Base-by-base conservation (phyloP, 2,888 invertebrate species). In the Aquatica leii region DNA sequence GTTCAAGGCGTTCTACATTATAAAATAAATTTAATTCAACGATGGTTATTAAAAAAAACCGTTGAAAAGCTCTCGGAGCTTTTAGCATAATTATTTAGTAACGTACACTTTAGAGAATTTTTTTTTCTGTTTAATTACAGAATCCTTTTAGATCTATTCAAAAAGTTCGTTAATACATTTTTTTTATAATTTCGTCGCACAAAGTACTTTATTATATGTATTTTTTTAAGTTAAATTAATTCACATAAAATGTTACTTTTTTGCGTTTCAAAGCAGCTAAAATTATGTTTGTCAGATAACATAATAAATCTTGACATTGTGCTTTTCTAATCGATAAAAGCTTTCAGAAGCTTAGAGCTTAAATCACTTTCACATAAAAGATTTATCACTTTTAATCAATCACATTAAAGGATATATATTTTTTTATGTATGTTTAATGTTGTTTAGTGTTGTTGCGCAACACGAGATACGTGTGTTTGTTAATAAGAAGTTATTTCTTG, bases 321-420 rank as follows among this genome's bases (percentile, higher is more conserved):
- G 18, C 46, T 18, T 18, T 46, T 46, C 11, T 18, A 46, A 46
- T 46, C 46, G 46, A 46, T 46, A 46, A 46, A 46, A 46, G 46
- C 46, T 46, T 46, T 46, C 46, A 46, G n/a, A 18, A 46, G 46
- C 46, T 46, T 46, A 18, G 18, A 17, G 46, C 12, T 37, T 37
- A 12, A n/a, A 37, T 37, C 37, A 37, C n/a, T 37, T 18, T 43
- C 43, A 14, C 43, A 43, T 15, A 12, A 18, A 43, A 43, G 46
- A 46, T 46, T 18, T 46, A 46, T 18, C 17, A 46, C 18, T 6
- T 8, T 46, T 46, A 46, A 46, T 46, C n/a, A 11, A 41, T 41
- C 41, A 41, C 15, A 14, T 41, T 24, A 24, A 24, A 24, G 24
- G 24, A 24, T 24, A n/a, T n/a, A n/a, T n/a, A 4, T 24, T 24